Conservation (phyloP, 2,888 invertebrate species). For the Sinodicranocentrus sp. region DNA sequence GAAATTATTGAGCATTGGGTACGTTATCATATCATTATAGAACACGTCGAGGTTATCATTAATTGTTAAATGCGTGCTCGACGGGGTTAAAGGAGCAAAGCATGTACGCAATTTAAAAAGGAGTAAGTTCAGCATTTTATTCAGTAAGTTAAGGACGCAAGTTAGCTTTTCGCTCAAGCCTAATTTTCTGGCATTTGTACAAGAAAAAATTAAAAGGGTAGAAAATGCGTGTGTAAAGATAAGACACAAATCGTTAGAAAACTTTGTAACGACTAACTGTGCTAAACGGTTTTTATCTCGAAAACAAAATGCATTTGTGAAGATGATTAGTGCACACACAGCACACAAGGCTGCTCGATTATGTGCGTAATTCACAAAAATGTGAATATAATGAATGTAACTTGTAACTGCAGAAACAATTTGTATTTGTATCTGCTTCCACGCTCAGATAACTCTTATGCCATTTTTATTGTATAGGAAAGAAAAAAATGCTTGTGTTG, state of each 20-base stretch:
- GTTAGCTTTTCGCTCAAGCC: no score
- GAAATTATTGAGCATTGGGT: no score
- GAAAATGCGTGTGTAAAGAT: no score
- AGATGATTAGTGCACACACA: neutral
- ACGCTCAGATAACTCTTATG: neutral
- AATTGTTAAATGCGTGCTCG: no score
- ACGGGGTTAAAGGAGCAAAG: no score
- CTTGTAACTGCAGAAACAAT: neutral
- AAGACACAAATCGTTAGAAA: slow-evolving; percentile 6
- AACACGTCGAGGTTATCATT: no score
- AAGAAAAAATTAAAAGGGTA: no score
- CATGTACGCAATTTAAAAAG: no score
- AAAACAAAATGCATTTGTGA: neutral
- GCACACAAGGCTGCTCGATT: neutral
- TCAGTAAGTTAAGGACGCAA: no score
- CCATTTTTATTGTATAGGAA: neutral
- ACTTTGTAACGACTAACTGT: slow-evolving; percentile 28
- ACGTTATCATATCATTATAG: no score
- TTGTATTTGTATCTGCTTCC: neutral
- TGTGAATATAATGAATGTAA: neutral
- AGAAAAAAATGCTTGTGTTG: neutral
- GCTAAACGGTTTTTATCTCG: slow-evolving; percentile 13
- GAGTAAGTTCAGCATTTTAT: no score
- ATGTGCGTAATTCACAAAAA: neutral
- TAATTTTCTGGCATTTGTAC: no score